Conservation (phyloP, 2,797 vertebrate species). For the Coccyzus lansbergi region DNA sequence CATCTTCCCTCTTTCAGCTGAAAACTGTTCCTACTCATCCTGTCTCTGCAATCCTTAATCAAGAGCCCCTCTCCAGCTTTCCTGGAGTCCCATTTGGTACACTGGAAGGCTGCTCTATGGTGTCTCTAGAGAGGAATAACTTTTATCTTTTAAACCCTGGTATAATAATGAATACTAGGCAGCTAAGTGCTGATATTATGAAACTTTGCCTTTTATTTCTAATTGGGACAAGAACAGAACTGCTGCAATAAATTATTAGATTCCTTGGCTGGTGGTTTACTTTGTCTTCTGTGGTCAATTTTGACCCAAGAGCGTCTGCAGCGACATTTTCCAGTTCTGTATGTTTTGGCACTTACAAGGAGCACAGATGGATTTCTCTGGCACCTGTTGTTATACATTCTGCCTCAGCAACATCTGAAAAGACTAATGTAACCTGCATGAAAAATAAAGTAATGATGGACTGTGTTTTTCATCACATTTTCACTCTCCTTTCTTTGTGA, state of each 20-base stretch:
- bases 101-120: too few species aligned
- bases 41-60: too few species aligned
- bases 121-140: too few species aligned
- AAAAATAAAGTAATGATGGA: not conserved
- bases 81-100: too few species aligned
- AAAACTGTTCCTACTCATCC: too few species aligned
- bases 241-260: conserved; percentile 1
- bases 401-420: conserved; percentile 21
- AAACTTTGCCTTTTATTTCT: not conserved
- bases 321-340: conserved; percentile 42
- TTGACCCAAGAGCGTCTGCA: not conserved
- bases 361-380: conserved; percentile 64
- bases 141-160: not conserved
- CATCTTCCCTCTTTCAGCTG: too few species aligned
- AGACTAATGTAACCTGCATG: conserved; percentile 57
- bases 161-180: not conserved
- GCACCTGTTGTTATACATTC: conserved; percentile 52
- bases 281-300: conserved; percentile 14
- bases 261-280: not conserved
- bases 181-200: not conserved
- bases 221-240: not conserved
- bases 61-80: too few species aligned
- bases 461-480: conserved; percentile 30
- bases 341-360: conserved; percentile 47
- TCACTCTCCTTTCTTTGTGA: not conserved